These are phyloP conservation scores for Clavelina lepadiformis DNA, from an alignment of 23 tunicate species.

Conservation along the genomic window DNA sequence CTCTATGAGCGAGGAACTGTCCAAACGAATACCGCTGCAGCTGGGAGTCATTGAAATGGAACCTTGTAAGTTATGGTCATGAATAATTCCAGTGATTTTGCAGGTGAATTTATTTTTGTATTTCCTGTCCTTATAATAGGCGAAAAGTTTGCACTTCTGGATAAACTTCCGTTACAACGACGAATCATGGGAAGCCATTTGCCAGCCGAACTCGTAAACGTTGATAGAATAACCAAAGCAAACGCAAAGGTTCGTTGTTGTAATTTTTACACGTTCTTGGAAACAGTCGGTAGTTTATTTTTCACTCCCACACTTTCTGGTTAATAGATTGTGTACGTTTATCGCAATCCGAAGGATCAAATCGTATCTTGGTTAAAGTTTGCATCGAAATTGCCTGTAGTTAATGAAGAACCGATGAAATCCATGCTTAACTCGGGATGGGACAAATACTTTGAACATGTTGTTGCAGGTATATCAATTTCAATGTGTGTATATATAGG, in stretches of 20 bases:
- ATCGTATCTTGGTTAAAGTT: constrained; percentile 40
- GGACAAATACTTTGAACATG: constrained; percentile 32
- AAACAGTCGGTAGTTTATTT: too few species aligned
- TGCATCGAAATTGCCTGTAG: constrained; percentile 4
- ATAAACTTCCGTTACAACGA: constrained; percentile 7
- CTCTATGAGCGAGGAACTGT: neutral
- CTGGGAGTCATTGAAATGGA: constrained; percentile 1
- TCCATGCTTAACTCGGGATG: constrained; percentile 36
- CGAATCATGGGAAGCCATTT: constrained; percentile 7
- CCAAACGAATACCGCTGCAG: constrained; percentile 2
- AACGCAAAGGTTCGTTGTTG: constrained; percentile 20
- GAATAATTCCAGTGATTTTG: neutral
- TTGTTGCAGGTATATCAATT: constrained; percentile 37
- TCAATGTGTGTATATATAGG: too few species aligned
- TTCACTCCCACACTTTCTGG: too few species aligned
- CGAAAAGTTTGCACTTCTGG: constrained; percentile 6
- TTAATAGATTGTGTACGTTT: constrained; percentile 19
- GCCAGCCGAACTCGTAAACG: constrained; percentile 5
- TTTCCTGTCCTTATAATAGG: neutral
- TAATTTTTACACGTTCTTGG: too few species aligned
- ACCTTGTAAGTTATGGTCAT: constrained; percentile 22
- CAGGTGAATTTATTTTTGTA: neutral
- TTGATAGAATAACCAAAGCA: constrained; percentile 15
- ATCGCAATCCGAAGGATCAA: constrained; percentile 50
- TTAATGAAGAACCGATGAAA: constrained; percentile 14